These are phyloP conservation scores for Odiellus spinosus DNA, from an alignment of 2,888 invertebrate species.

Conservation along the genomic window DNA sequence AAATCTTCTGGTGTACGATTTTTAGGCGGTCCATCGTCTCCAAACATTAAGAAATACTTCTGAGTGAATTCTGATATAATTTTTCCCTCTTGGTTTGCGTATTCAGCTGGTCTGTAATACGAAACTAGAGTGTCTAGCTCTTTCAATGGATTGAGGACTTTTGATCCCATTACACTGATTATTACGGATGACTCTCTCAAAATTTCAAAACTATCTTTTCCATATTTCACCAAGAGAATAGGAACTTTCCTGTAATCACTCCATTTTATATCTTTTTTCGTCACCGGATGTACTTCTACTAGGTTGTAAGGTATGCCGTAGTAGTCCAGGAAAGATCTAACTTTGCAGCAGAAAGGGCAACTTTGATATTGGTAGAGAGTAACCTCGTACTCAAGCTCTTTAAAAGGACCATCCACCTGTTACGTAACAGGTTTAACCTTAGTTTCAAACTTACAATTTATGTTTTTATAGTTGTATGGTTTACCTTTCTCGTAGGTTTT, in stretches of 20 bases:
- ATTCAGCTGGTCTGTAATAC: slow-evolving; percentile 56
- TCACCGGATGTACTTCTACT: slow-evolving; percentile 91
- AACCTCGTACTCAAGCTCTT: slow-evolving; percentile 42
- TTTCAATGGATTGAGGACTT: slow-evolving; percentile 33
- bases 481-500: too few species aligned
- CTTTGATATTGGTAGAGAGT: slow-evolving; percentile 91
- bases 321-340: slow-evolving; percentile 71
- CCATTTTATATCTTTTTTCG: slow-evolving; percentile 80
- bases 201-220: slow-evolving; percentile 5
- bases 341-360: slow-evolving; percentile 93
- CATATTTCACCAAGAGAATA: slow-evolving; percentile 57
- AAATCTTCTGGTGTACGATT: slow-evolving; percentile 20
- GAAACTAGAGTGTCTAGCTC: slow-evolving; percentile 49
- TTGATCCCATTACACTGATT: slow-evolving; percentile 68
- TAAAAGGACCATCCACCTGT: slow-evolving; percentile 14
- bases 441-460: too few species aligned
- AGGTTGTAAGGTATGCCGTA: slow-evolving; percentile 86
- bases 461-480: too few species aligned
- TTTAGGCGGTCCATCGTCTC: slow-evolving; percentile 36
- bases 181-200: slow-evolving; percentile 58
- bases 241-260: slow-evolving; percentile 87
- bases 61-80: slow-evolving; percentile 60
- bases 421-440: too few species aligned
- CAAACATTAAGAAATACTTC: slow-evolving; percentile 73
- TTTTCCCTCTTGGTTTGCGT: slow-evolving; percentile 48